A percentile compares a stretch with the other conserved stretches of the same genome.
These are phyloP conservation scores for Listronotus oregonensis DNA, from an alignment of 1,140 invertebrate species.

Conservation along the genomic window DNA sequence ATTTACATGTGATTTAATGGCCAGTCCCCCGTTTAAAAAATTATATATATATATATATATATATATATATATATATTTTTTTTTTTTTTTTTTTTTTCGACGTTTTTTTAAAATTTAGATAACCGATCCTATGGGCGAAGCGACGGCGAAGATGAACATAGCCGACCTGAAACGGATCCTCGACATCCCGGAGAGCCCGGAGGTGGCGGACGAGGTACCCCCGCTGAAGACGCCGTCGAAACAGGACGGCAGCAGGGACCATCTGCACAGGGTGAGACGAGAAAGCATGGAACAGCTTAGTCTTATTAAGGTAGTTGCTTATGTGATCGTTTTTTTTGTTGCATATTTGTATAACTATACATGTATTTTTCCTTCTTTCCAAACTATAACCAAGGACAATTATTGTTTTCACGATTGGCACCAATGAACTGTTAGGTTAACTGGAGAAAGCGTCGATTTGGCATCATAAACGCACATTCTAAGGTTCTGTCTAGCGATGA, in stretches of 20 bases:
- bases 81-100: no score
- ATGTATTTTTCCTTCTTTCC: no score
- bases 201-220: conserved; percentile 42
- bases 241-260: conserved; percentile 13
- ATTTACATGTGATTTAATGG: no score
- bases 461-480: no score
- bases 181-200: conserved; percentile 67
- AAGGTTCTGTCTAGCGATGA: no score
- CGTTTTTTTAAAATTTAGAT: conserved; percentile 60
- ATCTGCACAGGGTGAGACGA: conserved; percentile 69
- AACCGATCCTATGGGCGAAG: conserved; percentile 86
- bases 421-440: no score
- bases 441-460: no score
- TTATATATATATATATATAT: no score
- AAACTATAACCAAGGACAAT: no score
- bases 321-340: conserved; percentile 19
- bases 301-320: conserved; percentile 78
- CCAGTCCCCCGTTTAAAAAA: no score
- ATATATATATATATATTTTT: no score
- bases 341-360: not conserved
- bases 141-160: conserved; percentile 92
- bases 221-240: conserved; percentile 35
- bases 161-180: conserved; percentile 84
- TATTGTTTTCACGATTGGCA: no score
- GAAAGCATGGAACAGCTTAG: conserved; percentile 97